Percentiles rank a stretch among this genome's conserved stretches.
phyloP scores from a whole-genome alignment of 2,797 vertebrate genomes.

The Cryptoblepharus egeriae region DNA sequence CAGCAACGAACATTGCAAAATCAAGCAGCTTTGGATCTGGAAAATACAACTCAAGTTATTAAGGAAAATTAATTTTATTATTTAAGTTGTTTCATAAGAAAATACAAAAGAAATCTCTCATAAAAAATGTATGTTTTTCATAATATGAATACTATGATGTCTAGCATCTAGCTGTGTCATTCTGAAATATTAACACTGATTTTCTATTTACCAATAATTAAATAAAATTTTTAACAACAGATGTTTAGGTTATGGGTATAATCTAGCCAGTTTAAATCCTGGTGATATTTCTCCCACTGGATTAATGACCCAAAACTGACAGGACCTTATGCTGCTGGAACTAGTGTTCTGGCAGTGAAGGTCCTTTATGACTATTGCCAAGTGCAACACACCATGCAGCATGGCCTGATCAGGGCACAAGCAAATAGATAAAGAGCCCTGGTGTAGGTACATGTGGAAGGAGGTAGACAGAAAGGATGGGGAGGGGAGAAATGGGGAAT shows the following conservation, averaged over 20 bases:
- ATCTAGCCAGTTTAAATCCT: not conserved
- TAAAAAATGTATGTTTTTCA: not conserved
- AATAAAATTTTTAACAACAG: not conserved
- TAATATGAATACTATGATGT: not conserved
- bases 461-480: too few relatives aligned
- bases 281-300: not conserved
- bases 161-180: not conserved
- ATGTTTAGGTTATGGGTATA: not conserved
- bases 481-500: too few relatives aligned
- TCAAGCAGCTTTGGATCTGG: not conserved
- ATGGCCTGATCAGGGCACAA: too few relatives aligned
- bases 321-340: too few relatives aligned
- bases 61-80: conserved; percentile 54
- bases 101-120: conserved; percentile 38
- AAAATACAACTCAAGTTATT: conserved; percentile 29
- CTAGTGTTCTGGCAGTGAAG: too few relatives aligned
- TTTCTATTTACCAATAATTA: conserved; percentile 1
- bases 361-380: too few relatives aligned
- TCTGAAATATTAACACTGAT: not conserved
- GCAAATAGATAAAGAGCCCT: too few relatives aligned
- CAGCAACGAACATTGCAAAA: not conserved
- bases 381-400: too few relatives aligned
- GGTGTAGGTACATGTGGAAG: too few relatives aligned
- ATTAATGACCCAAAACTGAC: too few relatives aligned
- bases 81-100: conserved; percentile 15